Base-by-base conservation (phyloP, 2,888 invertebrate genomes). In the Microctonus brassicae region DNA sequence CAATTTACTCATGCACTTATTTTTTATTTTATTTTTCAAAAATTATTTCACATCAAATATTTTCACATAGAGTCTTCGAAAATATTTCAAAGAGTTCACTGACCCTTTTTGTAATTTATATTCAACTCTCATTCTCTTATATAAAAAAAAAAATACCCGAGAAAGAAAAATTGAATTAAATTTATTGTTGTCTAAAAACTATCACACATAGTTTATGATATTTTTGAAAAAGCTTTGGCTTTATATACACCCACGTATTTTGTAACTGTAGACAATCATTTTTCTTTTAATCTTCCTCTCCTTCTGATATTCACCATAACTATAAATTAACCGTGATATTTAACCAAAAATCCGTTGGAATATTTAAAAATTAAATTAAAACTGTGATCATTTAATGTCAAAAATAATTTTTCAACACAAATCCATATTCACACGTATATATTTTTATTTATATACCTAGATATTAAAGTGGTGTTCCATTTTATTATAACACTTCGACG, bases 401-500 rank as follows among this genome's bases (percentile, higher is more conserved):
- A 53, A 39, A 67, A 72, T 73, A 34, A 66, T 72, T 74, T 73
- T 66, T 17, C 1, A 4, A 47, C 36, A 36, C 36, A n/a, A n/a
- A n/a, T n/a, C n/a, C n/a, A 47, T n/a, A 42, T 42, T n/a, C 42
- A 42, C n/a, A 42, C 5, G n/a, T n/a, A n/a, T n/a, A 63, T 17
- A 63, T 47, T 17, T 47, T 2, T 17, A 17, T 47, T 17, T 47
- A 17, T 47, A 47, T 47, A 20, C 1, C 17, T 47, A 47, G 47
- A 47, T 47, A 47, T 47, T 17, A 47, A 17, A 47, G 47, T 47
- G 61, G 61, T 39, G 36, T 34, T 62, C 34, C 39, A 26, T 66
- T 65, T 58, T 67, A 29, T 57, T 70, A 36, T 63, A 66, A 53
- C 61, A 66, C 52, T 74, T 70, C 65, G 29, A 61, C 65, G 65